Evolutionary conservation across 2,113 vertebrate species (phyloP), one percentile per base, ranked within the genome.

Genomic region (Pyrgilauda ruficollis): DNA sequence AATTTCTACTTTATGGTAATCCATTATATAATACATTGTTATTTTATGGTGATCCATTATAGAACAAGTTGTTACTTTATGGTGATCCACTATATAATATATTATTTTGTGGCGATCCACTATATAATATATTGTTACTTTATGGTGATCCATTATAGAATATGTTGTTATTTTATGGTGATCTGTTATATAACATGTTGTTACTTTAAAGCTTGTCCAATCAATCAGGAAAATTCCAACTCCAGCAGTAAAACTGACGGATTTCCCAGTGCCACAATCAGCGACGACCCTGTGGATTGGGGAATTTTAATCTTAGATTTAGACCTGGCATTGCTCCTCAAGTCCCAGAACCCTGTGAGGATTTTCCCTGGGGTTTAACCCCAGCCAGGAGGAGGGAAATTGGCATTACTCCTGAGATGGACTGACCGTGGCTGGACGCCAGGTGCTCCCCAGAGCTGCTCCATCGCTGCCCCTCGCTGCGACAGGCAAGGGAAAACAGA

Each of bases 221-320:
- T 21, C 2, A 1, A 26, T 9, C 1, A 1, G 49, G 49, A 31
- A 19, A 35, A 31, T 41, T 30, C 50, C 43, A 56, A 15, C 6
- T 11, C 31, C 27, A 37, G 26, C 59, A 27, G 26, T 13, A 26
- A 28, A 72, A 35, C n/a, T 10, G 13, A 21, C 8, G 41, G 3
- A 4, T 28, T 50, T 66, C 43, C 50, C 58, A 37, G 50, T 8
- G 67, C 10, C 67, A 49, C 7, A 3, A 5, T 8, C 26, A 14
- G 6, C 6, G 39, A 47, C 30, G 15, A 26, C 11, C 35, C 67
- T 43, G 35, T 49, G 58, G 26, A 43, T 1, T 22, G 50, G 26
- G 41, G 49, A 43, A 22, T 50, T 49, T 43, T 27, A 35, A 31
- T 15, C 31, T 18, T 7, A 33, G 21, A 31, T 49, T 72, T 56